Evolutionary conservation across 2,888 invertebrate genomes (phyloP), one percentile per base, ranked within the genome.

Genomic region (Epinotia brunnichana): DNA sequence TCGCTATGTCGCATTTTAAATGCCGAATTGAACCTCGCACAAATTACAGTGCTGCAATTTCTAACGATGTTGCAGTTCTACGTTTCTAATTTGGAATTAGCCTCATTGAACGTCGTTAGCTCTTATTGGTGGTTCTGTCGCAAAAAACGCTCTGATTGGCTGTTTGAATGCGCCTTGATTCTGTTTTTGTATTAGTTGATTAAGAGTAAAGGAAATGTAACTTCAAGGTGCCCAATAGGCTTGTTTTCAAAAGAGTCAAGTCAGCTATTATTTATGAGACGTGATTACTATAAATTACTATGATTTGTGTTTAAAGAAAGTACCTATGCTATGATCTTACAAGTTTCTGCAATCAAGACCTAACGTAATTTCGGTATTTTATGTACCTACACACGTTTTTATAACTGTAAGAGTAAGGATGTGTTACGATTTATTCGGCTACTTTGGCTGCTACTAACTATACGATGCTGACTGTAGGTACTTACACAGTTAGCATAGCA

Each of bases 91-190:
- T 66, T 56, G 21, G 11, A 66, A 66, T 66, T 41, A 66, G n/a
- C 56, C 11, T 15, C 66, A 66, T 66, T 66, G 66, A 66, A 41
- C 66, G 54, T 54, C 64, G 66, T 66, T 56, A 66, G 66, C n/a
- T 39, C 54, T 66, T 54, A 66, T 66, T 66, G 66, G 54, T 41
- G 54, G 66, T 41, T 66, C 56, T 56, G 21, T 41, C 54, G 54
- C 54, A 66, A 66, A 56, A n/a, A 66, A 66, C 39, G 39, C 66
- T 41, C 54, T 39, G 66, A 56, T 56, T 56, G 54, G 66, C n/a
- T n/a, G 41, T 41, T 41, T 41, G 54, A 56, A 66, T 56, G n/a
- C 21, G 53, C 39, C 39, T 35, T 66, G 54, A 66, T 66, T 41
- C 11, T 11, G 66, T 56, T 24, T 66, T 66, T 66, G 66, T n/a